Percentiles rank a stretch among this genome's conserved stretches.
Conservation (phyloP, 2,888 invertebrate genomes). For the Xestia ashworthii region DNA sequence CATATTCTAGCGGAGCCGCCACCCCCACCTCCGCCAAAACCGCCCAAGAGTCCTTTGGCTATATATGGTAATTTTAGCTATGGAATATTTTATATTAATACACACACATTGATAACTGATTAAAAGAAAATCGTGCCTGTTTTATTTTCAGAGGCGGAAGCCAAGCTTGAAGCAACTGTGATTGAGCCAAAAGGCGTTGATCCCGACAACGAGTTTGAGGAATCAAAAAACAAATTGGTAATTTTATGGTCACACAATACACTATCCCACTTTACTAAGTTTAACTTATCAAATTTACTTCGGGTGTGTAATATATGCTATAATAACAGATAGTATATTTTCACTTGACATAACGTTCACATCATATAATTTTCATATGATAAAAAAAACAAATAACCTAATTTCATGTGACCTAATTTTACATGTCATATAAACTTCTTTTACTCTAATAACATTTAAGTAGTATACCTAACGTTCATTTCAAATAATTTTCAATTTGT, state of each 20-base stretch:
- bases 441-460: too few relatives aligned
- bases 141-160: constrained; percentile 41
- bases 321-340: too few relatives aligned
- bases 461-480: too few relatives aligned
- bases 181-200: constrained; percentile 53
- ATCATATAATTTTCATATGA: too few relatives aligned
- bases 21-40: constrained; percentile 79
- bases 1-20: constrained; percentile 85
- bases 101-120: background rate
- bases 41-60: constrained; percentile 79
- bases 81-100: background rate
- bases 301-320: too few relatives aligned
- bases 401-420: too few relatives aligned
- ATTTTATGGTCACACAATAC: background rate
- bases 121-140: background rate
- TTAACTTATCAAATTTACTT: background rate
- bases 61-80: constrained; percentile 75
- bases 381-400: too few relatives aligned
- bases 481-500: too few relatives aligned
- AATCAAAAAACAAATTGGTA: constrained; percentile 78
- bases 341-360: too few relatives aligned
- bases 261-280: background rate
- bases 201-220: constrained; percentile 63
- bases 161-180: constrained; percentile 40
- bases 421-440: too few relatives aligned